These are phyloP conservation scores for Dendrolimus houi DNA, from an alignment of 2,888 invertebrate genomes.

Conservation along the genomic window DNA sequence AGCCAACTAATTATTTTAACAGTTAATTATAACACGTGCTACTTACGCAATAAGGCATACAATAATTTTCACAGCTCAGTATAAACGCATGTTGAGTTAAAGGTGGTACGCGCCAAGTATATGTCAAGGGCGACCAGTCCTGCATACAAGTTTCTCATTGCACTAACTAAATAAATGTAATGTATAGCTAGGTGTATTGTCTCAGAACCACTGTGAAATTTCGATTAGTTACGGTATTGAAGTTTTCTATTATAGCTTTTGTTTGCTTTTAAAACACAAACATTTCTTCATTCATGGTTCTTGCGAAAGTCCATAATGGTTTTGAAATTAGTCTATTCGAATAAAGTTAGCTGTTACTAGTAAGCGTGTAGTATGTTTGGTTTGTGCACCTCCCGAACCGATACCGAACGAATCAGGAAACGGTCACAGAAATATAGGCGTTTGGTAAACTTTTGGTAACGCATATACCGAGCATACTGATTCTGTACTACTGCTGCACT, in stretches of 20 bases:
- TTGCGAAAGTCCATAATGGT: background rate
- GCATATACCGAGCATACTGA: too few species aligned
- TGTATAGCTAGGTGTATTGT: too few species aligned
- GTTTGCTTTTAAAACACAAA: background rate
- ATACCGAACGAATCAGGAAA: too few species aligned
- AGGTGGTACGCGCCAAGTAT: conserved; percentile 24
- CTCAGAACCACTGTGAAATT: background rate
- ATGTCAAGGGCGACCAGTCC: conserved; percentile 54
- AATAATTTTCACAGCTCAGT: conserved; percentile 9
- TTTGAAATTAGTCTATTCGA: too few species aligned
- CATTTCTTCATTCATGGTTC: background rate
- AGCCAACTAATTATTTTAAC: conserved; percentile 21
- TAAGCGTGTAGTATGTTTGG: too few species aligned
- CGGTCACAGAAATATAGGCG: too few species aligned
- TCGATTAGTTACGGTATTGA: background rate
- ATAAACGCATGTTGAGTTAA: conserved; percentile 10
- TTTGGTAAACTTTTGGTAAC: too few species aligned
- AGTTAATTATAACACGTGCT: conserved; percentile 20
- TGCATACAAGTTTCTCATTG: conserved; percentile 27
- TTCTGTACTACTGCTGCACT: too few species aligned
- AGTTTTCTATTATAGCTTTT: background rate
- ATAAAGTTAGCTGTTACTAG: too few species aligned
- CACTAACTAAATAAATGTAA: background rate
- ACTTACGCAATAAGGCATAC: conserved; percentile 23
- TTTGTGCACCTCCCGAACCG: too few species aligned